Conservation (phyloP, 2,113 vertebrate species). For the Microcebus lehilahytsara region DNA sequence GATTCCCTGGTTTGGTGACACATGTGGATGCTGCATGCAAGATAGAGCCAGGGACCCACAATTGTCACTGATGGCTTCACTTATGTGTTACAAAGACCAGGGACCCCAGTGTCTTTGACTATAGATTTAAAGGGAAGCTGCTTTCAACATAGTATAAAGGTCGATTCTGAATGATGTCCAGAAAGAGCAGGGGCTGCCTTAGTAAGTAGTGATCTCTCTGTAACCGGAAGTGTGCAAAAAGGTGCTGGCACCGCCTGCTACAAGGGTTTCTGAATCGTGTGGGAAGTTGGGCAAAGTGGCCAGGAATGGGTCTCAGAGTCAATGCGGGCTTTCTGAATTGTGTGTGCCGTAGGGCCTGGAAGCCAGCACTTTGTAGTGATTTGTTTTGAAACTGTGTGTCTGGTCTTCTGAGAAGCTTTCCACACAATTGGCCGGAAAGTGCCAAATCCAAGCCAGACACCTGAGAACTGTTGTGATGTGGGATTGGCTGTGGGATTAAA, state of each 20-base stretch:
- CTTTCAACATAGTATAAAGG: background rate
- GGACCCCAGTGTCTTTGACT: background rate
- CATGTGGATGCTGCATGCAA: background rate
- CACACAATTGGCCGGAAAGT: background rate
- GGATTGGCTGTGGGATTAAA: background rate
- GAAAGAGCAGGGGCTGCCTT: background rate
- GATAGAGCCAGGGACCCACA: background rate
- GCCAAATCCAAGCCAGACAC: background rate
- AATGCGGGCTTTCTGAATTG: background rate
- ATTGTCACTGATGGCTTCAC: background rate
- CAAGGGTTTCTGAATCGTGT: background rate
- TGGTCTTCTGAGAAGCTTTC: background rate
- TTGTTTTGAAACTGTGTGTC: conserved; percentile 39
- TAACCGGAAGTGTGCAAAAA: background rate
- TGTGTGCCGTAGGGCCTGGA: background rate
- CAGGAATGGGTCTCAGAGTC: background rate
- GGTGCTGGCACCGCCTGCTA: background rate
- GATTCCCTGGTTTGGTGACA: background rate
- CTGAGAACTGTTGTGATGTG: background rate
- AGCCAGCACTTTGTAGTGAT: background rate
- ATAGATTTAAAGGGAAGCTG: background rate
- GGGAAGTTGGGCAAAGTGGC: background rate
- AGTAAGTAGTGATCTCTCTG: background rate
- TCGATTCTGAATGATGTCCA: background rate
- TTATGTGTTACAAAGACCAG: background rate